Conservation (phyloP, 2,888 invertebrate genomes). For the Drosophila siamana region DNA sequence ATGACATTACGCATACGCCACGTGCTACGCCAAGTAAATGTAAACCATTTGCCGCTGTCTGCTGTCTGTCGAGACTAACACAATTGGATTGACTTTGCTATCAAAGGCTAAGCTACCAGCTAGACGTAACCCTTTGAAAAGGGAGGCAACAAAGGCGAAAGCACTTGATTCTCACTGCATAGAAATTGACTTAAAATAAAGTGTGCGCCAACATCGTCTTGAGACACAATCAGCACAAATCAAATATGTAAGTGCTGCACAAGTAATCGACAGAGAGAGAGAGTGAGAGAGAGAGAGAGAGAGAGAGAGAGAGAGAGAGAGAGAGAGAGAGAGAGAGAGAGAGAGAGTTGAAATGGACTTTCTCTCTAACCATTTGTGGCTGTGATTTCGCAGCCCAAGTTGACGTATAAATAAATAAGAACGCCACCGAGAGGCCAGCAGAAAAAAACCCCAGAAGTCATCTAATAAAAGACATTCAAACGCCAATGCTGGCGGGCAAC, state of each 20-base stretch:
- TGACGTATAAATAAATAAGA: constrained; percentile 58
- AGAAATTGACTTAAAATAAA: constrained; percentile 44
- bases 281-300: not conserved
- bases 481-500: constrained; percentile 32
- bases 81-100: constrained; percentile 58
- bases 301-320: constrained; percentile 1
- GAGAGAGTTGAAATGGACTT: constrained; percentile 24
- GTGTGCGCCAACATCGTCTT: constrained; percentile 23
- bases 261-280: constrained; percentile 32
- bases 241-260: constrained; percentile 58
- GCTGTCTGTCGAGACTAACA: constrained; percentile 25
- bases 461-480: constrained; percentile 47
- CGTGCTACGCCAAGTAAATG: constrained; percentile 31
- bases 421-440: not conserved
- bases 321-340: not conserved
- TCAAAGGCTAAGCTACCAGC: constrained; percentile 35
- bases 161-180: constrained; percentile 22
- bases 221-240: constrained; percentile 52
- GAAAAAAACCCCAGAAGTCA: constrained; percentile 34
- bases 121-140: constrained; percentile 28
- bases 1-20: constrained; percentile 52
- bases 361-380: not conserved
- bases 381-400: constrained; percentile 30
- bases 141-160: constrained; percentile 6
- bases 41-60: constrained; percentile 4